These are phyloP conservation scores for Tigriopus japonicus DNA, from an alignment of 1,140 invertebrate genomes.

Conservation along the genomic window DNA sequence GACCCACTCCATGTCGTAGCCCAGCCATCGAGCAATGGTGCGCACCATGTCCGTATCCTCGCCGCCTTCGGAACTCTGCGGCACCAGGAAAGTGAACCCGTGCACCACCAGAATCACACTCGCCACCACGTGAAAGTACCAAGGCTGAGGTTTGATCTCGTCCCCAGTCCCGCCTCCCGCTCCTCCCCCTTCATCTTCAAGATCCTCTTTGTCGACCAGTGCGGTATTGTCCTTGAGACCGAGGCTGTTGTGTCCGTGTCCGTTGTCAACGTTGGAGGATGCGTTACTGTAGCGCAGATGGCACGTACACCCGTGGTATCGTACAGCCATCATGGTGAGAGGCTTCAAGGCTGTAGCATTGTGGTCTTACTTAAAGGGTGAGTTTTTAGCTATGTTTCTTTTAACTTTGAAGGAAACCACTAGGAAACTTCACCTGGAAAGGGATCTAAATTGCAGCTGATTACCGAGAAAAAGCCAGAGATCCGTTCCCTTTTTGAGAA, in stretches of 20 bases:
- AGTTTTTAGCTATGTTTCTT: too few relatives aligned
- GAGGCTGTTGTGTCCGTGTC: too few relatives aligned
- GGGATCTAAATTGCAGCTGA: too few relatives aligned
- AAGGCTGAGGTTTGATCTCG: constrained; percentile 7
- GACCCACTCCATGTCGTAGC: constrained; percentile 7
- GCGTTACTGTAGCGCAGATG: background rate
- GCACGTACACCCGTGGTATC: constrained; percentile 9
- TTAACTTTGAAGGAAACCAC: too few relatives aligned
- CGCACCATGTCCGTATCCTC: background rate
- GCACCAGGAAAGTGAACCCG: constrained; percentile 9
- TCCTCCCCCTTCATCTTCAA: background rate
- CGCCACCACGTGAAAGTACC: constrained; percentile 10
- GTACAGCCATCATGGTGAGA: constrained; percentile 8
- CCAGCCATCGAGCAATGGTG: background rate
- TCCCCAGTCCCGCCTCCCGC: background rate
- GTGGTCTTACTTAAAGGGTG: too few relatives aligned
- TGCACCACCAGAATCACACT: constrained; percentile 6
- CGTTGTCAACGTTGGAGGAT: background rate
- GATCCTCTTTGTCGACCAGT: background rate
- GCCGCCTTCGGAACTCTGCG: background rate
- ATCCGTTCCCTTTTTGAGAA: too few relatives aligned
- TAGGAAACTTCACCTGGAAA: too few relatives aligned
- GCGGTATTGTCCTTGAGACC: background rate
- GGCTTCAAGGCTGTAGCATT: too few relatives aligned
- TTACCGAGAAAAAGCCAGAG: too few relatives aligned